A percentile compares a stretch with the other conserved stretches of the same genome.
Conservation (phyloP, 2,888 invertebrate genomes). For the Tridacna crocea region DNA sequence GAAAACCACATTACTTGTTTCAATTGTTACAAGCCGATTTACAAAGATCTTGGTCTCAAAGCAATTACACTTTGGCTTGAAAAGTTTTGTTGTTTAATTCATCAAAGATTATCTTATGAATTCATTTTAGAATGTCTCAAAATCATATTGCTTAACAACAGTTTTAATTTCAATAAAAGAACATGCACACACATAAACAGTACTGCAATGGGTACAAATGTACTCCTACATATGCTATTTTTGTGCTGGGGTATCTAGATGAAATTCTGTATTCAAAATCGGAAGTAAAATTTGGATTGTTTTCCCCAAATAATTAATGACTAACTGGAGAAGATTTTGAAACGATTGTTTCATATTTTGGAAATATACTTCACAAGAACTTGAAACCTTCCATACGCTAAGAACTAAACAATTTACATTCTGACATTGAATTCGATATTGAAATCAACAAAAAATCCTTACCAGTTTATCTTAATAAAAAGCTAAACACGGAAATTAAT, state of each 20-base stretch:
- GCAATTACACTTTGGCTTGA: conserved; percentile 36
- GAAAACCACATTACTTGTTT: conserved; percentile 23
- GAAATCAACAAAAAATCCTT: background rate
- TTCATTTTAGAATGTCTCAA: conserved; percentile 3
- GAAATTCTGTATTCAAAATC: background rate
- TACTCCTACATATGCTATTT: conserved; percentile 6
- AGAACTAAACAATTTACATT: background rate
- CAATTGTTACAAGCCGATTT: conserved; percentile 34
- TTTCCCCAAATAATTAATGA: background rate
- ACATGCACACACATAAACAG: conserved; percentile 2
- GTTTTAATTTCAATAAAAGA: background rate
- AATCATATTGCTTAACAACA: conserved; percentile 13
- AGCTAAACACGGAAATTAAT: no score
- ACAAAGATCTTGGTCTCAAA: conserved; percentile 38
- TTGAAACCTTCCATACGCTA: no score
- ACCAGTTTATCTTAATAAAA: conserved; percentile 13
- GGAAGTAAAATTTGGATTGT: background rate
- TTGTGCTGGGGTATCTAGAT: background rate
- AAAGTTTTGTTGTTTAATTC: background rate
- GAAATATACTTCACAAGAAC: no score
- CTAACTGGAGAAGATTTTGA: background rate
- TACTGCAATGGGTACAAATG: conserved; percentile 11
- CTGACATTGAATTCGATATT: conserved; percentile 10
- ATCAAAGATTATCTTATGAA: background rate
- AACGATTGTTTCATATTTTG: background rate